Evolutionary conservation across 2,797 vertebrate genomes (phyloP), one percentile per base, ranked within the genome.

Genomic region (Falco naumanni): DNA sequence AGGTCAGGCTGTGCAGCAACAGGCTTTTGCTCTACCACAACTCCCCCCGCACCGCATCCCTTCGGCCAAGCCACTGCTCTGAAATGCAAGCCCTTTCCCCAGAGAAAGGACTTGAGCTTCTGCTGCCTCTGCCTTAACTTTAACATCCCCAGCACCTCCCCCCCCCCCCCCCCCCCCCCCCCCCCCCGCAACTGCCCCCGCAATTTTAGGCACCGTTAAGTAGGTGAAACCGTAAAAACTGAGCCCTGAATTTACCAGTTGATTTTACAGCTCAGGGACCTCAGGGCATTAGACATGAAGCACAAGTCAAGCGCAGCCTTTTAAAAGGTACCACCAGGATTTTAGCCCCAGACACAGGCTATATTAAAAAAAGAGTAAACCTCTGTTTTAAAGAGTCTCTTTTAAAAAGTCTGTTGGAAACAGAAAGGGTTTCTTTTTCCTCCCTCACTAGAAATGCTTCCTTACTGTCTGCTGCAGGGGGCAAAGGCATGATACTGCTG

Each of bases 21-120:
- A 75, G 15, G 14, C 5, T 90, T 79, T 47, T 61, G 15, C 74
- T 75, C 4, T 41, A 4, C 5, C 16, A 3, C 18, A 0, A 11
- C 33, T 48, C 34, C n/a, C 69, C 31, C 21, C 29, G 10, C 47
- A 16, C 19, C 0, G 3, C 37, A 37, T 43, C 53, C 33, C 8
- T 53, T 25, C 2, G 7, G 14, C 37, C 29, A 33, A 79, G 17
- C 11, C 22, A 0, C 3, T 0, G 14, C 68, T 41, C 65, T 6
- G 57, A 66, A 92, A 31, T 13, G 41, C 41, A 41, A 41, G 41
- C 13, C 13, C 41, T 14, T 13, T 41, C 34, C 51, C 9, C 0
- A 2, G 26, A 18, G 56, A 37, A 64, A 85, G 9, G 31, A 17
- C 25, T 8, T 2, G 53, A 85, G 51, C 34, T 74, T 24, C 71